phyloP scores from a whole-genome alignment of 2,113 vertebrate species.

The Nesogale talazaci region DNA sequence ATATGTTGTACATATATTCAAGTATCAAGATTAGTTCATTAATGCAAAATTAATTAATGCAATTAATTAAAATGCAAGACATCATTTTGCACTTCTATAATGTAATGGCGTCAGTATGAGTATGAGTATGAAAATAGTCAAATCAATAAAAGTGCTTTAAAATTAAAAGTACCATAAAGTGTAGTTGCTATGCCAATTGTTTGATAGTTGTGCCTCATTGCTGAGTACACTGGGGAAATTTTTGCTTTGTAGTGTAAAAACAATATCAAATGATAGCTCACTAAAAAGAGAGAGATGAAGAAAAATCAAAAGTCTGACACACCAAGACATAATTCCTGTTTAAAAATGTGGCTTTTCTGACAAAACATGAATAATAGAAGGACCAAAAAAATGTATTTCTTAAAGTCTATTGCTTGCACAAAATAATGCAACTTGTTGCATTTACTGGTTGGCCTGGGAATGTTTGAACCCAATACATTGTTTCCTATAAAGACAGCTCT shows the following conservation, averaged over 20 bases:
- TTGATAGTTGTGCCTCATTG: not conserved
- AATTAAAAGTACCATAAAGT: not conserved
- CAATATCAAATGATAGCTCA: not conserved
- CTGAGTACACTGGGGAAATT: not conserved
- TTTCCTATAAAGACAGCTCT: not conserved
- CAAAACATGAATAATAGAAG: not conserved
- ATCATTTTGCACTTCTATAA: not conserved
- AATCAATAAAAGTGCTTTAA: not conserved
- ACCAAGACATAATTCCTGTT: not conserved
- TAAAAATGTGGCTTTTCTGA: conserved; percentile 17
- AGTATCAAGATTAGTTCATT: too few species aligned
- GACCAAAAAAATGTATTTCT: not conserved
- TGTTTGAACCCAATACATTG: not conserved
- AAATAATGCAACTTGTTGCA: not conserved
- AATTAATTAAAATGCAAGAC: too few species aligned
- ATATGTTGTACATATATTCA: too few species aligned
- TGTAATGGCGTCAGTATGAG: not conserved
- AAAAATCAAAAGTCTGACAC: not conserved
- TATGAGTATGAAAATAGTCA: not conserved
- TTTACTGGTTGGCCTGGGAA: not conserved
- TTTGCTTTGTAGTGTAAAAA: not conserved
- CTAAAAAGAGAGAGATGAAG: not conserved
- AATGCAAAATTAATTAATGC: too few species aligned
- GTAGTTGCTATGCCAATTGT: not conserved
- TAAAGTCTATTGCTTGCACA: not conserved